Percentiles rank a stretch among this genome's conserved stretches.
These are phyloP conservation scores for Mimachlamys varia DNA, from an alignment of 2,888 invertebrate genomes.

Conservation along the genomic window DNA sequence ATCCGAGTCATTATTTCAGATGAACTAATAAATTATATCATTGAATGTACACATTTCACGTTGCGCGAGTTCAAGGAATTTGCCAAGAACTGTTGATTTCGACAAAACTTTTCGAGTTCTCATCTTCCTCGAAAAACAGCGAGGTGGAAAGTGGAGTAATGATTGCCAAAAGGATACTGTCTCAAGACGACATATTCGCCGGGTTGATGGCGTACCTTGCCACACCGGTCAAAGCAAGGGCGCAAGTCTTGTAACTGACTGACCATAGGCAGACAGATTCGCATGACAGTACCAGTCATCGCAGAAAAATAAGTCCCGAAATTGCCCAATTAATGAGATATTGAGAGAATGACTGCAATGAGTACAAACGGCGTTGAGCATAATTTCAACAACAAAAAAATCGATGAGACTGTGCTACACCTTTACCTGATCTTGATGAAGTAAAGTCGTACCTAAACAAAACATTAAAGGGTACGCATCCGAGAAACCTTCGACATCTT, in stretches of 20 bases:
- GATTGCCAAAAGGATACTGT: conserved; percentile 49
- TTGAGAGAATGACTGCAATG: not conserved
- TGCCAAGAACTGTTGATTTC: conserved; percentile 23
- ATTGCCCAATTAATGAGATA: conserved; percentile 40
- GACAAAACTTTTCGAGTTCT: conserved; percentile 38
- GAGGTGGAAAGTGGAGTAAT: conserved; percentile 55
- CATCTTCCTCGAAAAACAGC: conserved; percentile 54
- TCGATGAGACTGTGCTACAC: not conserved
- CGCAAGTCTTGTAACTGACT: conserved; percentile 45
- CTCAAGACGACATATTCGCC: conserved; percentile 45
- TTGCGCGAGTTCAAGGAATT: conserved; percentile 48
- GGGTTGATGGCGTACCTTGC: conserved; percentile 50
- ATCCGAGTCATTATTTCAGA: conserved; percentile 30
- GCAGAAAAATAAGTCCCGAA: conserved; percentile 35
- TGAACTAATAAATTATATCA: conserved; percentile 43
- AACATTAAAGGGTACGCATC: conserved; percentile 2
- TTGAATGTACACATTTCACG: conserved; percentile 47
- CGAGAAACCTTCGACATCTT: not conserved
- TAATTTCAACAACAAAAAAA: too few species aligned
- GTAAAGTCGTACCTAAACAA: conserved; percentile 36
- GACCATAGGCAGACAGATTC: conserved; percentile 51
- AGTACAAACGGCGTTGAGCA: not conserved
- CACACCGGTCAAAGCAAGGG: conserved; percentile 47
- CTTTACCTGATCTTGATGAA: conserved; percentile 11
- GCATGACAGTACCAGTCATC: conserved; percentile 42